Evolutionary conservation across 2,797 vertebrate genomes (phyloP).

Genomic region (Spondyliosoma cantharus): DNA sequence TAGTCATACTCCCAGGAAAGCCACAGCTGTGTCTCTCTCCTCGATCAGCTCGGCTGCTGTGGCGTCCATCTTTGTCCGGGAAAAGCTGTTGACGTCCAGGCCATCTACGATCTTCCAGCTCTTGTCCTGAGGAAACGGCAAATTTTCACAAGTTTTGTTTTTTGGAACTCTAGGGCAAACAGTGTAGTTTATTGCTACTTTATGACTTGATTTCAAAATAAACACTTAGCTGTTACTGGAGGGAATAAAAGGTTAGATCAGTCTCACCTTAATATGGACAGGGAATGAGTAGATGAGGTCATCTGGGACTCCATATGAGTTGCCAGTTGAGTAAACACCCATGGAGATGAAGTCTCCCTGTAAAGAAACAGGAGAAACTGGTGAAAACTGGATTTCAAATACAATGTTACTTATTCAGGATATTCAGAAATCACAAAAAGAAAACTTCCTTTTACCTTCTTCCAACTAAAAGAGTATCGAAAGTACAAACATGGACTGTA

Average conservation of each 20-base stretch:
- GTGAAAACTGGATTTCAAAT: slow-evolving; percentile 1
- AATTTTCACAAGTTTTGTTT: background rate
- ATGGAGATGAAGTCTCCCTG: slow-evolving; percentile 96
- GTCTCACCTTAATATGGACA: slow-evolving; percentile 91
- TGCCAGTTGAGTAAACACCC: slow-evolving; percentile 94
- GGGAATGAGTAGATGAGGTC: slow-evolving; percentile 97
- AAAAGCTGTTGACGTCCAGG: slow-evolving; percentile 92
- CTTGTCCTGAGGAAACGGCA: slow-evolving; percentile 85
- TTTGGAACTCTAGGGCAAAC: background rate
- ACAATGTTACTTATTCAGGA: background rate
- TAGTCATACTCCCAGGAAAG: slow-evolving; percentile 88
- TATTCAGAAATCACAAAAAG: background rate
- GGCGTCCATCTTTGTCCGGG: slow-evolving; percentile 92
- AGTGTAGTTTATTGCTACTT: background rate
- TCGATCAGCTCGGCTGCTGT: slow-evolving; percentile 93
- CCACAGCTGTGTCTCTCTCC: slow-evolving; percentile 88
- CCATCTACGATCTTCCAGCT: slow-evolving; percentile 93
- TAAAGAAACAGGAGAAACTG: background rate
- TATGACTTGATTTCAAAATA: background rate
- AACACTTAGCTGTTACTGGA: background rate
- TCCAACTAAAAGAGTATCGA: background rate
- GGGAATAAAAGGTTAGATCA: background rate
- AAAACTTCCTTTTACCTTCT: background rate
- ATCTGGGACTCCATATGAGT: slow-evolving; percentile 89
- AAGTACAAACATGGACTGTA: background rate